Conservation (phyloP, 2,888 invertebrate genomes). For the Alviniconcha strummeri region DNA sequence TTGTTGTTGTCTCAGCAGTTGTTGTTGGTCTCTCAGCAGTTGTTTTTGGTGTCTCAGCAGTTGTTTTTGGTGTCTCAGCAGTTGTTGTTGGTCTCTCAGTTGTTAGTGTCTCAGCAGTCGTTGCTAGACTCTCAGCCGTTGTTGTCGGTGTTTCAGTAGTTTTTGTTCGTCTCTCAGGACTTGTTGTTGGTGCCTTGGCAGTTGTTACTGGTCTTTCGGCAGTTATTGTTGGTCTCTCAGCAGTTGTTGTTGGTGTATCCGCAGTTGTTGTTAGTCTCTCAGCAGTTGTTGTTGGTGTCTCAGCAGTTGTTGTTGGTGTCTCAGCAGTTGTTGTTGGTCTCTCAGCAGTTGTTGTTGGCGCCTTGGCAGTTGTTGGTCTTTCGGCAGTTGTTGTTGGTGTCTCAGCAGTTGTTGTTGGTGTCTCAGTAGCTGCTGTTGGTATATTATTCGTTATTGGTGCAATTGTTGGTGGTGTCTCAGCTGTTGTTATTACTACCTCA, state of each 20-base stretch:
- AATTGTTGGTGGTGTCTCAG: background rate
- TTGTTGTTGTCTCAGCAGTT: background rate
- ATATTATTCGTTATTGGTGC: background rate
- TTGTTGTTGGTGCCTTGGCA: background rate
- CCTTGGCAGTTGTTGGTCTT: too few species aligned
- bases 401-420: background rate
- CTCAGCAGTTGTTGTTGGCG: too few species aligned
- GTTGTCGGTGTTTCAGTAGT: background rate
- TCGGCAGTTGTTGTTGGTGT: background rate
- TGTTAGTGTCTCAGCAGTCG: background rate
- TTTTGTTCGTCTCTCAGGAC: background rate
- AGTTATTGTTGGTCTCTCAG: background rate
- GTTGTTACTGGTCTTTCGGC: background rate
- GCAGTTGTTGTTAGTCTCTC: too few species aligned
- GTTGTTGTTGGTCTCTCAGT: background rate
- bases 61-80: background rate
- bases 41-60: background rate
- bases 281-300: too few species aligned
- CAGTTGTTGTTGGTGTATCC: background rate
- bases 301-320: too few species aligned
- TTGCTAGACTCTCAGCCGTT: background rate
- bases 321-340: too few species aligned
- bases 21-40: background rate
- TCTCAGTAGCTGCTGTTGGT: background rate
- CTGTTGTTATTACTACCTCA: background rate